phyloP scores from a whole-genome alignment of 1,140 invertebrate species.

The Atta colombica region DNA sequence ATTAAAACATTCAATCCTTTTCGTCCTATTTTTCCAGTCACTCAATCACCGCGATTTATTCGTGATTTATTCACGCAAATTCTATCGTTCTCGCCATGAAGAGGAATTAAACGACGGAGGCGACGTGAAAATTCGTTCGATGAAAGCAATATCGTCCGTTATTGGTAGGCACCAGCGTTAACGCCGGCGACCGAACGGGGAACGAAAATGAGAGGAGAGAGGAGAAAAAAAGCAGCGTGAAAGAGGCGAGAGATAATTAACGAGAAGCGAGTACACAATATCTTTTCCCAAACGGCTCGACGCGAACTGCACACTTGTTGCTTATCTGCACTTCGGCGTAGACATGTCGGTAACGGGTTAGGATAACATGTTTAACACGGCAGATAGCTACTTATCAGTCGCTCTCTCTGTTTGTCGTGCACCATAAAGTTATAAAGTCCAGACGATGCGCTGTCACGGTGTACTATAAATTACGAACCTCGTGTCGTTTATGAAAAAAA shows the following conservation, averaged over 20 bases:
- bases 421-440: conserved; percentile 85
- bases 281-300: conserved; percentile 76
- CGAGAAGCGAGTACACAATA: conserved; percentile 76
- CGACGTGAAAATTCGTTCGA: conserved; percentile 62
- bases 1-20: conserved; percentile 18
- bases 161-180: conserved; percentile 65
- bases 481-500: conserved; percentile 80
- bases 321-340: conserved; percentile 79
- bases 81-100: conserved; percentile 11
- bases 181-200: conserved; percentile 37
- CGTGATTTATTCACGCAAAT: conserved; percentile 29
- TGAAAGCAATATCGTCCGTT: conserved; percentile 70
- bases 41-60: conserved; percentile 21
- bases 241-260: conserved; percentile 70
- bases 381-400: conserved; percentile 86
- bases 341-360: conserved; percentile 78
- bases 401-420: conserved; percentile 81
- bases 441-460: conserved; percentile 81
- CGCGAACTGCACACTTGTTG: conserved; percentile 80
- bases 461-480: conserved; percentile 82
- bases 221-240: conserved; percentile 32
- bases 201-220: conserved; percentile 66
- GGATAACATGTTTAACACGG: conserved; percentile 84
- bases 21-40: conserved; percentile 7
- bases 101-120: conserved; percentile 22